Evolutionary conservation across 2,888 invertebrate species (phyloP).

Genomic region (Cephus sareptanus): DNA sequence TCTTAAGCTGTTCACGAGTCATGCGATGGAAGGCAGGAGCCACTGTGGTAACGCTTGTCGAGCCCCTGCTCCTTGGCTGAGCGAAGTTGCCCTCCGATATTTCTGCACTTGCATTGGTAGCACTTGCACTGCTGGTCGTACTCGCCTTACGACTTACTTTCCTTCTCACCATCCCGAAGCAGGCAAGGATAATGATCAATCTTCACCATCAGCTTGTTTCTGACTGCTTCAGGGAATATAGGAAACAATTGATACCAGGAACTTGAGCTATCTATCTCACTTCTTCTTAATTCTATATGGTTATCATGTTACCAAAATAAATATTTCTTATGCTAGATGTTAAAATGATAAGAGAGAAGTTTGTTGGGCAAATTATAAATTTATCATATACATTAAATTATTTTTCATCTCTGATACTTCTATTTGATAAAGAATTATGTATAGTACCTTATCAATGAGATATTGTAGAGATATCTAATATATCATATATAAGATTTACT

Average conservation of each 20-base stretch:
- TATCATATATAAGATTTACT: background rate
- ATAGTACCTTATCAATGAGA: background rate
- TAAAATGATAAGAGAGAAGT: background rate
- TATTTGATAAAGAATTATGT: background rate
- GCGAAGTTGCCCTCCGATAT: constrained; percentile 43
- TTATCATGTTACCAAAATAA: background rate
- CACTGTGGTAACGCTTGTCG: constrained; percentile 42
- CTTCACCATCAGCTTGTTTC: background rate
- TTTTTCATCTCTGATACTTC: background rate
- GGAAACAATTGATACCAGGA: background rate
- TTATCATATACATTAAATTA: background rate
- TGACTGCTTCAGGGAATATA: background rate
- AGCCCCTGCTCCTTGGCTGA: constrained; percentile 41
- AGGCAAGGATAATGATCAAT: constrained; percentile 19
- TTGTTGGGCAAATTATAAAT: background rate
- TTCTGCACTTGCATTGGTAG: constrained; percentile 41
- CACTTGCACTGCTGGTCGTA: constrained; percentile 42
- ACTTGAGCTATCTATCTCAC: background rate
- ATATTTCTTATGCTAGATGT: background rate
- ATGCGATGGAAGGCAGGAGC: constrained; percentile 49
- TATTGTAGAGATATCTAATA: background rate
- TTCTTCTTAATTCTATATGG: background rate
- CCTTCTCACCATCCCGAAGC: constrained; percentile 50
- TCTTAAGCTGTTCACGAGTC: constrained; percentile 54
- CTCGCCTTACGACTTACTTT: constrained; percentile 52